Conservation (phyloP, 2,888 invertebrate genomes). For the Seira ritae region DNA sequence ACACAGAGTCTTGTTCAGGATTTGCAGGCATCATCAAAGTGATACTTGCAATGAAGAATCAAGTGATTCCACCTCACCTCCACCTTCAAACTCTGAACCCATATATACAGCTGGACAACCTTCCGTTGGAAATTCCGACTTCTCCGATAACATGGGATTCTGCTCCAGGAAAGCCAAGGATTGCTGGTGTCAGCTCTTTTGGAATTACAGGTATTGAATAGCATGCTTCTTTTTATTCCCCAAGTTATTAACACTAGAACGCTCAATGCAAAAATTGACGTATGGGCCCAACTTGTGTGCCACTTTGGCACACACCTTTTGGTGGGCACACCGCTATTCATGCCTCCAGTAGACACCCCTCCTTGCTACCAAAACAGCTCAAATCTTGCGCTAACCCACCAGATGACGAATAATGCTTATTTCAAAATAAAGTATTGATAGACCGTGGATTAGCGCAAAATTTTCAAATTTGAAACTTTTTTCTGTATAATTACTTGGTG, state of each 20-base stretch:
- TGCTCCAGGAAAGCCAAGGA: constrained; percentile 33
- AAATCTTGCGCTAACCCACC: too few relatives aligned
- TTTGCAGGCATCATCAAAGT: constrained; percentile 64
- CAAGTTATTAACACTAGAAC: neutral
- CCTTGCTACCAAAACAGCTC: too few relatives aligned
- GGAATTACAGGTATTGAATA: constrained; percentile 58
- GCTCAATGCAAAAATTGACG: neutral
- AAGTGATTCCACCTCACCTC: constrained; percentile 58
- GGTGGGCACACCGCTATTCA: too few relatives aligned
- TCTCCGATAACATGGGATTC: constrained; percentile 25
- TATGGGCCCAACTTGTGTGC: too few relatives aligned
- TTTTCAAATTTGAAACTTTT: too few relatives aligned
- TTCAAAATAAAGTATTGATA: too few relatives aligned
- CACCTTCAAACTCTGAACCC: constrained; percentile 61
- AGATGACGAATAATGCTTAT: too few relatives aligned
- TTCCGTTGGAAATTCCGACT: constrained; percentile 61
- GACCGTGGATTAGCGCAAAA: too few relatives aligned
- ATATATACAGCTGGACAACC: constrained; percentile 43
- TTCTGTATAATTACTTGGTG: too few relatives aligned
- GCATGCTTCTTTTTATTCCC: too few relatives aligned
- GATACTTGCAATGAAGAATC: constrained; percentile 50
- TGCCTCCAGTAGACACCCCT: too few relatives aligned
- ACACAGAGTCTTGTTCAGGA: constrained; percentile 62
- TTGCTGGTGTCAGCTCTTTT: constrained; percentile 53
- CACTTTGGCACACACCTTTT: too few relatives aligned